Percentiles rank a stretch among this genome's conserved stretches.
These are phyloP conservation scores for Poeciliopsis infans DNA, from an alignment of 2,797 vertebrate genomes.

Conservation along the genomic window DNA sequence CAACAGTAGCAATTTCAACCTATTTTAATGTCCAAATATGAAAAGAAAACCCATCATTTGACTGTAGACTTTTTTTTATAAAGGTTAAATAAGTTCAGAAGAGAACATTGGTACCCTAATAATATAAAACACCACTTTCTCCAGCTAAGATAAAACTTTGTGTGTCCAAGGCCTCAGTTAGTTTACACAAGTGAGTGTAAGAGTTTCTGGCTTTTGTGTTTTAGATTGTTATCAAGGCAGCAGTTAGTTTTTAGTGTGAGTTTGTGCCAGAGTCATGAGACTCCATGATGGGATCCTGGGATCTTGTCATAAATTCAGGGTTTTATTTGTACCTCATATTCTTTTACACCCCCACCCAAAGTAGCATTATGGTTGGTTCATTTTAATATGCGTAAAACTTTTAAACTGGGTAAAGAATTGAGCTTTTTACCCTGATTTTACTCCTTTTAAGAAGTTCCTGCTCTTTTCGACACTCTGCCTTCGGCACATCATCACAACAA, in stretches of 20 bases:
- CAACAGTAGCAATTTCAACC: too few species aligned
- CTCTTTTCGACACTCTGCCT: too few species aligned
- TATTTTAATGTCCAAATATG: background rate
- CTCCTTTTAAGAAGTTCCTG: too few species aligned
- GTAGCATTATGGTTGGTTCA: too few species aligned
- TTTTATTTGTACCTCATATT: constrained; percentile 22
- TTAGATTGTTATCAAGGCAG: constrained; percentile 30
- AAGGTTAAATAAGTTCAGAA: background rate
- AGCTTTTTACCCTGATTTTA: too few species aligned
- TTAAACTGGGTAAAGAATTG: too few species aligned
- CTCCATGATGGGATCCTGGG: constrained; percentile 37
- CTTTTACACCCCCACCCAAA: background rate
- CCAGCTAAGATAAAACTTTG: constrained; percentile 6
- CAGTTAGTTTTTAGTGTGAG: constrained; percentile 19
- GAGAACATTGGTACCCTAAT: background rate
- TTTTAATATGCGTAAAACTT: background rate
- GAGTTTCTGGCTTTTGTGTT: constrained; percentile 69
- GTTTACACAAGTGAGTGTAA: constrained; percentile 3
- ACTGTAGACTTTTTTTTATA: background rate
- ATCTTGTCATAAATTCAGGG: constrained; percentile 19
- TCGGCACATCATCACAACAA: too few species aligned
- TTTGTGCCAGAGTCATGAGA: constrained; percentile 23
- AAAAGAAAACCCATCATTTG: background rate
- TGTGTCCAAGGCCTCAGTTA: constrained; percentile 26
- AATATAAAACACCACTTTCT: background rate